Percentiles rank a stretch among this genome's conserved stretches.
Evolutionary conservation across 2,888 invertebrate species (phyloP).

Genomic region (Cylindroiulus punctatus): DNA sequence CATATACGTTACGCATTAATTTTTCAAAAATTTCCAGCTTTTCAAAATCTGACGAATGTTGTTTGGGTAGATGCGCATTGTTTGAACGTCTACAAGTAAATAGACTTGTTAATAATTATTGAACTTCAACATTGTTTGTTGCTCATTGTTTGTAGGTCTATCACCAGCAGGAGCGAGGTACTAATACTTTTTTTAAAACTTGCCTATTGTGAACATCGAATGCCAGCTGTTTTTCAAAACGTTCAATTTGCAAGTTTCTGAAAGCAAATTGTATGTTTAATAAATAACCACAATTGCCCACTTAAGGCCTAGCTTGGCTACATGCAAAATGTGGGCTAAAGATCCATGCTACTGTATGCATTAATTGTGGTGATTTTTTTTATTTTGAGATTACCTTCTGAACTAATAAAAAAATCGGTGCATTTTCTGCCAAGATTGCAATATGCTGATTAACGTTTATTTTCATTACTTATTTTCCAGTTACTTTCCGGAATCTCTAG

Average conservation of each 20-base stretch:
- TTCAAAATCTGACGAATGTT: not conserved
- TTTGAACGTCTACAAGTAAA: not conserved
- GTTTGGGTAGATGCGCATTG: not conserved
- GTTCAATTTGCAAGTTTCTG: too few species aligned
- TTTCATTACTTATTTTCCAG: slow-evolving; percentile 62
- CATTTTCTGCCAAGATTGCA: not conserved
- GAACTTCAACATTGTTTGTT: not conserved
- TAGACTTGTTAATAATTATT: not conserved
- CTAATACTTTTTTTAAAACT: not conserved
- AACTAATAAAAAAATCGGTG: not conserved
- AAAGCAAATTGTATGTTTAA: too few species aligned
- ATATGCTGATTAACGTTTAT: not conserved
- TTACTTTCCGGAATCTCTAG: slow-evolving; percentile 69
- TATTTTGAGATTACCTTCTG: not conserved
- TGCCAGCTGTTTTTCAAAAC: not conserved
- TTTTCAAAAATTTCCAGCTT: not conserved
- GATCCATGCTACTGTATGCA: too few species aligned
- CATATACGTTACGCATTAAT: not conserved
- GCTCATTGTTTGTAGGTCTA: not conserved
- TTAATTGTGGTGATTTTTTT: too few species aligned
- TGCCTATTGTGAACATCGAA: not conserved
- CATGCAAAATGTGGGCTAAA: too few species aligned
- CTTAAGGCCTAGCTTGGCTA: too few species aligned
- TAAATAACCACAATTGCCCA: too few species aligned
- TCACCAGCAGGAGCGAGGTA: not conserved